Percentiles rank a stretch among this genome's conserved stretches.
phyloP scores from a whole-genome alignment of 2,888 invertebrate species.

The Drosophila sordidula region DNA sequence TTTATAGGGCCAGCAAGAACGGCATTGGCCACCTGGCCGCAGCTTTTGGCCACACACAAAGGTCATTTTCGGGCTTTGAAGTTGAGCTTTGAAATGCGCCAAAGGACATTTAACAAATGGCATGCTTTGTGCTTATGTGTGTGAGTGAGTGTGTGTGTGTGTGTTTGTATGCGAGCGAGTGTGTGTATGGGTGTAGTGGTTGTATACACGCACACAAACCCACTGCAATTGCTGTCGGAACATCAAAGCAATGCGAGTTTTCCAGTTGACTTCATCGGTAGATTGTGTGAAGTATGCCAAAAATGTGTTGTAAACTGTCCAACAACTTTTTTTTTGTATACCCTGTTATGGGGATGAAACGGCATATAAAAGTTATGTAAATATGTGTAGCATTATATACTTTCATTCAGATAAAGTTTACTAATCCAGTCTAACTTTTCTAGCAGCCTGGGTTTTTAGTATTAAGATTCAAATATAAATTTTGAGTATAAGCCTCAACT shows the following conservation, averaged over 20 bases:
- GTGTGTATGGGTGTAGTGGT: constrained; percentile 13
- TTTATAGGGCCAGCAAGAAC: constrained; percentile 27
- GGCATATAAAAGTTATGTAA: not conserved
- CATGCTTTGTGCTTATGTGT: constrained; percentile 45
- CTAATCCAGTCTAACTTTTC: too few relatives aligned
- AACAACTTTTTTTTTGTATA: constrained; percentile 14
- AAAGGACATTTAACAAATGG: constrained; percentile 79
- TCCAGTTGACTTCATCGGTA: constrained; percentile 80
- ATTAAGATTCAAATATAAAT: too few relatives aligned
- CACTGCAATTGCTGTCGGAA: constrained; percentile 71
- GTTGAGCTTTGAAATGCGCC: constrained; percentile 76
- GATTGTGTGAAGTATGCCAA: constrained; percentile 81
- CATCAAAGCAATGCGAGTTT: constrained; percentile 78
- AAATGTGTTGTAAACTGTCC: constrained; percentile 67
- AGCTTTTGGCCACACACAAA: constrained; percentile 65
- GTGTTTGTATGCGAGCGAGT: constrained; percentile 8
- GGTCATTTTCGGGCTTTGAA: constrained; percentile 75
- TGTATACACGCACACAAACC: constrained; percentile 15
- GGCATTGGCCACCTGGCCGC: constrained; percentile 50
- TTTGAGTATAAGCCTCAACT: too few relatives aligned
- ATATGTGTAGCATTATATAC: too few relatives aligned
- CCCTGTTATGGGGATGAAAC: not conserved
- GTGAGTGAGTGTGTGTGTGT: constrained; percentile 8
- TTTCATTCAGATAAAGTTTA: too few relatives aligned
- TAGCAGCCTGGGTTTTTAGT: too few relatives aligned